Evolutionary conservation across 2,888 invertebrate species (phyloP).

Genomic region (Sycophila texana): DNA sequence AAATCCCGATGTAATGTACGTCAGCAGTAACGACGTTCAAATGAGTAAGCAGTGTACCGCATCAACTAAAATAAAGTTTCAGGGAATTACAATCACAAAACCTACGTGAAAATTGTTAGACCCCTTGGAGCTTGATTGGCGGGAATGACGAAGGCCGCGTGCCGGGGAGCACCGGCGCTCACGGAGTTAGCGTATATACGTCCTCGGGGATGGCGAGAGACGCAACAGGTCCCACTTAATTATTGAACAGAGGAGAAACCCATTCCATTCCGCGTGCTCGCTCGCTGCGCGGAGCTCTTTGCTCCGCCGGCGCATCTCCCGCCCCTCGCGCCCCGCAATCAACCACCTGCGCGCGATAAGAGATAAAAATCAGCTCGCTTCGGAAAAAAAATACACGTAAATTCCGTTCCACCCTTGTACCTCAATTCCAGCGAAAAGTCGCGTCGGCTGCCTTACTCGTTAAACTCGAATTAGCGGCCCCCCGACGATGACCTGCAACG

Average conservation of each 20-base stretch:
- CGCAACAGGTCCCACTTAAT: slow-evolving; percentile 75
- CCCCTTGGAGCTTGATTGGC: slow-evolving; percentile 66
- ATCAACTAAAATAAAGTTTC: too few relatives aligned
- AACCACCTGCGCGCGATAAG: slow-evolving; percentile 65
- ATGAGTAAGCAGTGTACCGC: too few relatives aligned
- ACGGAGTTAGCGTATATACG: background rate
- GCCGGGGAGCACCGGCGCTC: slow-evolving; percentile 7
- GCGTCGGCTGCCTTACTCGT: background rate
- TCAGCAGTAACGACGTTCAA: too few relatives aligned
- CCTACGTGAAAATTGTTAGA: slow-evolving; percentile 17
- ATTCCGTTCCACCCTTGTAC: too few relatives aligned
- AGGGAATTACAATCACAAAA: too few relatives aligned
- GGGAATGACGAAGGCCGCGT: slow-evolving; percentile 68
- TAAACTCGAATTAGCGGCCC: slow-evolving; percentile 2
- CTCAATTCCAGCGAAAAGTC: background rate
- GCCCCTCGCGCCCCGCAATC: slow-evolving; percentile 60
- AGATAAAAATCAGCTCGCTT: slow-evolving; percentile 46
- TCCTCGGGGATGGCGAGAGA: slow-evolving; percentile 64
- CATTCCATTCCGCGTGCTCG: slow-evolving; percentile 38
- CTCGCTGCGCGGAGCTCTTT: slow-evolving; percentile 47
- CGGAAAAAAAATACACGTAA: background rate
- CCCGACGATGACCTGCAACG: background rate
- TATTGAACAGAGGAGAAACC: slow-evolving; percentile 71
- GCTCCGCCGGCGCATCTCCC: slow-evolving; percentile 38
- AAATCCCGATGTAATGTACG: too few relatives aligned